Base-by-base conservation (phyloP, 2,888 invertebrate species). In the Myopa testacea region DNA sequence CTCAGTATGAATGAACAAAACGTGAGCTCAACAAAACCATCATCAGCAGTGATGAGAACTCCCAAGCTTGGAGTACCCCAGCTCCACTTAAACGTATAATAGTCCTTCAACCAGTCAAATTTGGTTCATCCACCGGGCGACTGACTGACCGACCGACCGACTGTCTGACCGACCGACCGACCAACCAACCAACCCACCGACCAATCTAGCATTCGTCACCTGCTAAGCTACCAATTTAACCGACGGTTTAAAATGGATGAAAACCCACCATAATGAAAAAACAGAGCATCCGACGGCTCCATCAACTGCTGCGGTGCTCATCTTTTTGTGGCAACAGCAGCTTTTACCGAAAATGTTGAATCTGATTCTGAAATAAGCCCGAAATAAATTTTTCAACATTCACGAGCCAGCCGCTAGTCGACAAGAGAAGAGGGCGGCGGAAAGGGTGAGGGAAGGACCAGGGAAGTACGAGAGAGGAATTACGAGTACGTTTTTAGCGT, bases 281-380 rank as follows among this genome's bases (percentile, higher is more conserved):
- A 34, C 12, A 5, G 34, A 62, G 10, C 19, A 63, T 37, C 34
- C 2, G 10, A 7, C 45, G 45, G 40, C 58, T 55, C 55, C 62
- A 55, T 16, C 34, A 26, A 26, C 40, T 37, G 40, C 74, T 19
- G 45, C 68, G 58, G 69, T 16, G 26, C 60, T 14, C 38, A 70
- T 45, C n/a, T 16, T 37, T 19, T 60, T 40, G 38, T 76, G 38
- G 55, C 62, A 45, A 69, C 70, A 62, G 76, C 34, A 26, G 60
- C 75, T 63, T 65, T 45, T 10, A 38, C 19, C 55, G 16, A 50
- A 70, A 76, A 71, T 76, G 76, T 76, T 71, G 76, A 71, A 76
- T 62, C 63, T 63, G 71, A 76, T 76, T 76, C 71, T 50, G 71
- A n/a, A 69, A 70, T 58, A 76, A 71, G 71, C 70, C 71, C 65